These are phyloP conservation scores for Agrypnus murinus DNA, from an alignment of 2,888 invertebrate genomes.

Conservation along the genomic window DNA sequence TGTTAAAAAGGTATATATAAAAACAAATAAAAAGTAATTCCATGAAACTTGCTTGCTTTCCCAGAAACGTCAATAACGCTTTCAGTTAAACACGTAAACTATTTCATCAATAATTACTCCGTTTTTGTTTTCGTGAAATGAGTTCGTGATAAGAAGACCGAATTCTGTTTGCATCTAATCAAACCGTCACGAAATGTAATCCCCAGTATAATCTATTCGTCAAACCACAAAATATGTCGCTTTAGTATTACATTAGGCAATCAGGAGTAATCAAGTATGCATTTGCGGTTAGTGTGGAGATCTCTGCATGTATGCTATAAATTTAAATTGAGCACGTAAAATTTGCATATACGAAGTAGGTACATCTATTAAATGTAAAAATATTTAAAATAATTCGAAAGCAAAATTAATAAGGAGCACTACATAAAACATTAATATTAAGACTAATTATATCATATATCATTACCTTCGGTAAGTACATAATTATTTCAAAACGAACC, in stretches of 20 bases:
- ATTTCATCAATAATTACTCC: constrained; percentile 46
- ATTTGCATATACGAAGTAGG: too few species aligned
- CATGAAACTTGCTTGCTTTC: neutral
- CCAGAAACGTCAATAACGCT: constrained; percentile 36
- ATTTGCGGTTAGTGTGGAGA: too few species aligned
- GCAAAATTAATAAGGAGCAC: neutral
- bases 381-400: too few species aligned
- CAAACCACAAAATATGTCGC: constrained; percentile 13
- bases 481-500: constrained; percentile 67
- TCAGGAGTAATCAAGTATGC: too few species aligned
- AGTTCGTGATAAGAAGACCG: constrained; percentile 45
- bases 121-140: constrained; percentile 47
- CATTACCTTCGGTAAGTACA: constrained; percentile 67
- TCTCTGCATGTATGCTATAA: too few species aligned
- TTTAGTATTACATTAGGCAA: neutral
- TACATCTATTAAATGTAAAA: too few species aligned
- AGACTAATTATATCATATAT: constrained; percentile 62
- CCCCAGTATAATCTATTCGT: constrained; percentile 16
- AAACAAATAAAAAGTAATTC: constrained; percentile 21
- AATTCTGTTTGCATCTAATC: constrained; percentile 45
- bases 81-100: constrained; percentile 41
- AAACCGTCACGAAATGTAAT: constrained; percentile 52
- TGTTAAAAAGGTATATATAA: constrained; percentile 20
- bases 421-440: constrained; percentile 20
- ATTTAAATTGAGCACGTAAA: too few species aligned